Base-by-base conservation (phyloP, 2,888 invertebrate genomes). In the Nebria brevicollis region DNA sequence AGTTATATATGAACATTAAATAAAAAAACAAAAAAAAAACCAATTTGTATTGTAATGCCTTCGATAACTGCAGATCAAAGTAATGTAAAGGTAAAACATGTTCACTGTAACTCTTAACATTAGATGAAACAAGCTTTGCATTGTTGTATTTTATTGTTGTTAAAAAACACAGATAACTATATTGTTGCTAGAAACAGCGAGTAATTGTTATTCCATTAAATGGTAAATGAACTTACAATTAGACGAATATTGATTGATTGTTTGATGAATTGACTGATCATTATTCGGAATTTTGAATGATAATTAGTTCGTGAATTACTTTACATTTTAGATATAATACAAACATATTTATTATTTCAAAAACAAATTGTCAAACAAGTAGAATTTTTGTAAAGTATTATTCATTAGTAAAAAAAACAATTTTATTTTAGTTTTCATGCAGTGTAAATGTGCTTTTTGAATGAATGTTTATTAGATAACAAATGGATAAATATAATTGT, bases 111-210 rank as follows among this genome's bases (percentile, higher is more conserved):
- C 72, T 73, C 72, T 70, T 82, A 77, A 76, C 64, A 72, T 68
- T 82, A 83, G 79, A 78, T 54, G 54, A 54, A 68, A 87, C 87
- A 87, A 87, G 87, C 87, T 88, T 88, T 88, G 88, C 88, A 88
- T 88, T 87, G 88, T 88, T 88, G 87, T 86, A 85, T 85, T 87
- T 88, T 88, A 87, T 87, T 87, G 86, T 88, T 87, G 88, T 88
- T 88, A 87, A 85, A 87, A 85, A 54, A 86, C 86, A 87, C 85
- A 87, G 86, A 87, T 87, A 87, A 87, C 87, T 86, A 88, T 87
- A 88, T 88, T 88, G 88, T 88, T 89, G 89, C 88, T 88, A 88
- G 87, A 85, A 87, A 70, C 54, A 70, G 86, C 88, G 88, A 86
- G 86, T 88, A 87, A 87, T 88, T 88, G 88, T 88, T 89, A 81